phyloP scores from a whole-genome alignment of 2,113 vertebrate species.

The Muntiacus muntjak region DNA sequence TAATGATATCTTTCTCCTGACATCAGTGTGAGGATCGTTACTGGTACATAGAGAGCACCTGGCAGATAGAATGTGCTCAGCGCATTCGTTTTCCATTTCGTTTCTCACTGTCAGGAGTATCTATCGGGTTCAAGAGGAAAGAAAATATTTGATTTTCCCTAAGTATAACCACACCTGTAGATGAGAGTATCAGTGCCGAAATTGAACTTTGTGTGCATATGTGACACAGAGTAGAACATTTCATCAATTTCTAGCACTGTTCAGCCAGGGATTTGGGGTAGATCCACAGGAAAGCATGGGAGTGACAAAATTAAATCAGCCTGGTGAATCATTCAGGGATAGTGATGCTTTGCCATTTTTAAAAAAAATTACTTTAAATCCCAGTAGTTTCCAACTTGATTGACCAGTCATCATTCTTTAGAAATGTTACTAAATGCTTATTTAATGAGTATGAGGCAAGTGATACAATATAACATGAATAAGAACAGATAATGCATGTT shows the following conservation, averaged over 20 bases:
- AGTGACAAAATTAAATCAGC: conserved; percentile 25
- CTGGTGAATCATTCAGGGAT: background rate
- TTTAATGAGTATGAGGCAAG: background rate
- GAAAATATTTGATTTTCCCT: conserved; percentile 10
- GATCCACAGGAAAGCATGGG: background rate
- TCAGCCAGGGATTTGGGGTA: background rate
- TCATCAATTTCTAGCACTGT: conserved; percentile 30
- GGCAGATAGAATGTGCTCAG: background rate
- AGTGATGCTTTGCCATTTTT: background rate
- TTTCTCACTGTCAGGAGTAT: background rate
- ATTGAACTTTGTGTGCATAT: conserved; percentile 16
- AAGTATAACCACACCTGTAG: background rate
- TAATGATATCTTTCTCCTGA: background rate
- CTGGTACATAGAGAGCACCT: background rate
- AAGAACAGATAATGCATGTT: background rate
- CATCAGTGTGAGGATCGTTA: background rate
- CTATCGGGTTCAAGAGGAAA: background rate
- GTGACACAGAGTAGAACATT: background rate
- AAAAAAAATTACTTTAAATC: background rate
- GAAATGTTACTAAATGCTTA: background rate
- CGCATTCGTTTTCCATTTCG: background rate
- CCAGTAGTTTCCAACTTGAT: background rate
- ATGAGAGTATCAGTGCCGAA: background rate
- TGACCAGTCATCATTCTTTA: background rate
- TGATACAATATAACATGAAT: background rate